Percentiles rank a stretch among this genome's conserved stretches.
phyloP scores from a whole-genome alignment of 2,888 invertebrate species.

The Plusia festucae region DNA sequence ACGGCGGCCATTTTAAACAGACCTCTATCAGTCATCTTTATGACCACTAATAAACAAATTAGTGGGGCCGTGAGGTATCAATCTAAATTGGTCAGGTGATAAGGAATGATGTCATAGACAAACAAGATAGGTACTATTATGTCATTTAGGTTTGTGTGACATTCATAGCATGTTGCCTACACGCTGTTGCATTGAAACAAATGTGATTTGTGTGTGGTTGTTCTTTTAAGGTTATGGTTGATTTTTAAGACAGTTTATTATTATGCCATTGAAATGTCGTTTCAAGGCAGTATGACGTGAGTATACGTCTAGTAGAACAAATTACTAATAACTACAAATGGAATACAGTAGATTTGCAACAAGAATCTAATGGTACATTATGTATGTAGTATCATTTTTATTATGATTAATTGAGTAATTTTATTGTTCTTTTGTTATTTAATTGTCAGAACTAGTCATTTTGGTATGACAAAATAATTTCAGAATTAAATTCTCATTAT shows the following conservation, averaged over 20 bases:
- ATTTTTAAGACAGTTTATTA: neutral
- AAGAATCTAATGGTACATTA: neutral
- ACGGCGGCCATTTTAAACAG: constrained; percentile 60
- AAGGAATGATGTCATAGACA: constrained; percentile 77
- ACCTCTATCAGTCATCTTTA: constrained; percentile 66
- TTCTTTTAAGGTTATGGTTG: neutral
- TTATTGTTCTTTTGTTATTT: neutral
- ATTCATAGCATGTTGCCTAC: constrained; percentile 50
- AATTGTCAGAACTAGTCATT: too few relatives aligned
- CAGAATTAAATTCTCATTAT: too few relatives aligned
- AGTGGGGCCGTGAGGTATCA: constrained; percentile 62
- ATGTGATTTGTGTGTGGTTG: neutral
- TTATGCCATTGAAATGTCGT: neutral
- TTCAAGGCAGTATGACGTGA: neutral
- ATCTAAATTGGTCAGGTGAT: constrained; percentile 67
- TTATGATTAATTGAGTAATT: neutral
- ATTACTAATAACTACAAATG: neutral
- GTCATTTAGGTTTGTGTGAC: constrained; percentile 62
- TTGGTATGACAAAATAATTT: neutral
- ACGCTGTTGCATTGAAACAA: constrained; percentile 1
- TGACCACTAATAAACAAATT: constrained; percentile 58
- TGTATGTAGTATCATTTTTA: neutral
- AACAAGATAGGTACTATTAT: constrained; percentile 61
- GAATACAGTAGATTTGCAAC: neutral
- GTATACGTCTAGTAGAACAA: neutral